Base-by-base conservation (phyloP, 2,888 invertebrate species). In the Drosophila greeni region DNA sequence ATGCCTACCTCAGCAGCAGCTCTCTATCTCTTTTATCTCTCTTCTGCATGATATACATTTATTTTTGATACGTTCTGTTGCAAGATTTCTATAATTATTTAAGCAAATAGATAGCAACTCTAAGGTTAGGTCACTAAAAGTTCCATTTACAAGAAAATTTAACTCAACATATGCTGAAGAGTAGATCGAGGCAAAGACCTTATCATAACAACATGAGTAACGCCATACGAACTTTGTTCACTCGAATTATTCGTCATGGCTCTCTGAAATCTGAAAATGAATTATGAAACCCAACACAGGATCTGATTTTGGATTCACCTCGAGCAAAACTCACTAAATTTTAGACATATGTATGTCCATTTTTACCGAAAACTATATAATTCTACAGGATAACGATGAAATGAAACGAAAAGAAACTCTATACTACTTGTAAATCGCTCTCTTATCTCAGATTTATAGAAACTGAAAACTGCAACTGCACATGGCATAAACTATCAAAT, bases 51-150 rank as follows among this genome's bases (percentile, higher is more conserved):
- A 60, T 58, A 79, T 68, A 84, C 66, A 85, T 53, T 74, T 82
- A 84, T 80, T 84, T 85, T 84, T 83, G 77, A 82, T 84, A 84
- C 83, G 73, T 84, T 85, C 70, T 61, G 67, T 75, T 71, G 72
- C 53, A 49, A 72, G 45, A 70, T 75, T 81, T 85, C 72, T 52
- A 70, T 51, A 73, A 65, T 78, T 73, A 59, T 70, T 59, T 64
- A 78, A 67, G 69, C 67, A 53, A 53, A 66, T 53, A 47, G 61
- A 64, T 53, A 47, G 61, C 47, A 49, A 53, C 26, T 36, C 37
- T 78, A 75, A 58, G 57, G 64, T 82, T 79, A 79, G 68, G 70
- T 71, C 74, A 72, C 69, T 52, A 47, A 70, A 81, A 75, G 80
- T 83, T 86, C 85, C 85, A 84, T 75, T 76, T 70, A 74, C 68